Percentiles rank a stretch among this genome's conserved stretches.
These are phyloP conservation scores for Patella pellucida DNA, from an alignment of 2,888 invertebrate genomes.

Conservation along the genomic window DNA sequence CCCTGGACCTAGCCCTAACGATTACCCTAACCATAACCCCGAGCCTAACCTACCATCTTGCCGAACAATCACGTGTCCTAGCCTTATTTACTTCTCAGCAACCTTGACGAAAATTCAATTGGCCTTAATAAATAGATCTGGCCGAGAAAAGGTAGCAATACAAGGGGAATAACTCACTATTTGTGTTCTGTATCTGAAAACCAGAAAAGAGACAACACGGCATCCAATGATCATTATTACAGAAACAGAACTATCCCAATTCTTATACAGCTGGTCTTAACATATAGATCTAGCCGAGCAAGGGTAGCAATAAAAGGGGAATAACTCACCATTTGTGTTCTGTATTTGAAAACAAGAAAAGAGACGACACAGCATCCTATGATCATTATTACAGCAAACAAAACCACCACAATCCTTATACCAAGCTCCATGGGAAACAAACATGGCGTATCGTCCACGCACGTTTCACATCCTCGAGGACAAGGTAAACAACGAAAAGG, in stretches of 20 bases:
- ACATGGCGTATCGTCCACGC: constrained; percentile 62
- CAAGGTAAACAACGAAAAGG: constrained; percentile 56
- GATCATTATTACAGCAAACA: constrained; percentile 42
- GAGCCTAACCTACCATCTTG: no score
- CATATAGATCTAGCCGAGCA: no score
- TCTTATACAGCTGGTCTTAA: no score
- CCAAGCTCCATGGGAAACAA: constrained; percentile 45
- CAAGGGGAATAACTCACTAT: constrained; percentile 16
- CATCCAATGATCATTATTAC: constrained; percentile 41
- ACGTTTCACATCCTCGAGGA: constrained; percentile 62
- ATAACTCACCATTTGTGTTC: constrained; percentile 17
- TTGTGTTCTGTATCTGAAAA: constrained; percentile 15
- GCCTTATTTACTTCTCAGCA: no score
- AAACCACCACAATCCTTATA: constrained; percentile 41
- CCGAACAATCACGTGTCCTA: no score
- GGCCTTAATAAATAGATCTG: no score
- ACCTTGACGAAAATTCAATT: no score
- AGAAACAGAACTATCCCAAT: constrained; percentile 44
- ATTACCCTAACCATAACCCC: no score
- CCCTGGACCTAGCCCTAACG: no score
- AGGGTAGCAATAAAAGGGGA: no score
- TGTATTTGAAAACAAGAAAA: constrained; percentile 24
- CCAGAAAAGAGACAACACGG: constrained; percentile 32
- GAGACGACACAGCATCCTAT: constrained; percentile 39
- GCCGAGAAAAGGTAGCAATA: no score